Conservation (phyloP, 2,888 invertebrate species). For the Ceramica pisi region DNA sequence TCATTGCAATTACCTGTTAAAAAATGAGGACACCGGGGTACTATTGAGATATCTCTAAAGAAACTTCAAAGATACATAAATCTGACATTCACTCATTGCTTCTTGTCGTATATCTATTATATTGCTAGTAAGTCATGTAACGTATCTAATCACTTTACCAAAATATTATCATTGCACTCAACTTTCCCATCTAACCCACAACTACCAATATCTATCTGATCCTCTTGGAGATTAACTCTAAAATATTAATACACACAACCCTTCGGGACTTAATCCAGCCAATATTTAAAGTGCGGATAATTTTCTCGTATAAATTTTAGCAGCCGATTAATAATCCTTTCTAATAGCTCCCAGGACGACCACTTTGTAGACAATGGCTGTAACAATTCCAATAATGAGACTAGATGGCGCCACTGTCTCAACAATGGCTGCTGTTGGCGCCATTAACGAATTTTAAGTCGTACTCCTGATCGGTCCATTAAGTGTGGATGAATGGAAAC, state of each 20-base stretch:
- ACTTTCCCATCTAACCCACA: neutral
- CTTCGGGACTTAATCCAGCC: slow-evolving; percentile 40
- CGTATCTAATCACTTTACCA: too few species aligned
- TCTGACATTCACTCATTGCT: too few species aligned
- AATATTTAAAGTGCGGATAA: slow-evolving; percentile 58
- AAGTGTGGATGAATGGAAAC: slow-evolving; percentile 56
- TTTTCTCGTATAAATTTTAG: slow-evolving; percentile 59
- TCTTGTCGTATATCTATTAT: neutral
- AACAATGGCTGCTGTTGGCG: slow-evolving; percentile 63
- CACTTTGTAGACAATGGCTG: slow-evolving; percentile 62
- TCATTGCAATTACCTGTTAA: too few species aligned
- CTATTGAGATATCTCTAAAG: too few species aligned
- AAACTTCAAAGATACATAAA: too few species aligned
- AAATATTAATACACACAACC: slow-evolving; percentile 51
- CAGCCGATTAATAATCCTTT: slow-evolving; percentile 63
- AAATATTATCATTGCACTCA: slow-evolving; percentile 1
- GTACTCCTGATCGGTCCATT: slow-evolving; percentile 66
- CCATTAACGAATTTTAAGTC: slow-evolving; percentile 69
- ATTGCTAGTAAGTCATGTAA: neutral
- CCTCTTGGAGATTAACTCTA: slow-evolving; percentile 30
- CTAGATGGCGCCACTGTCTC: slow-evolving; percentile 56
- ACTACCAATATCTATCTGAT: slow-evolving; percentile 4
- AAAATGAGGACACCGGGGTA: too few species aligned
- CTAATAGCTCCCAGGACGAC: slow-evolving; percentile 67
- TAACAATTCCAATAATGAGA: slow-evolving; percentile 73